phyloP scores from a whole-genome alignment of 2,797 vertebrate genomes.

The Tachyglossus aculeatus region DNA sequence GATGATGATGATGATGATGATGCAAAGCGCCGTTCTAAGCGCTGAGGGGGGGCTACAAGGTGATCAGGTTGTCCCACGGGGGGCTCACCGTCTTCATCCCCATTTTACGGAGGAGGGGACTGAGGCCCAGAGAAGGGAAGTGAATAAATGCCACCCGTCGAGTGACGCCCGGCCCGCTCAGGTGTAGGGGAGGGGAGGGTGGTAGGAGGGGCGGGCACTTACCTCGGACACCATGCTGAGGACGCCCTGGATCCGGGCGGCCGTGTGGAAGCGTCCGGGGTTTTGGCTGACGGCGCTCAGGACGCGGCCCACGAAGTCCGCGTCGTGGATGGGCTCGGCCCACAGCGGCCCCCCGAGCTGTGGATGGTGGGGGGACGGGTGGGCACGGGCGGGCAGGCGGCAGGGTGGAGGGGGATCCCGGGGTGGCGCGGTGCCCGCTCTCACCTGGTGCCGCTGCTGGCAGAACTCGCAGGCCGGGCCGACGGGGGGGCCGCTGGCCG shows the following conservation, averaged over 20 bases:
- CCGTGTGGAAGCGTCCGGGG: constrained; percentile 82
- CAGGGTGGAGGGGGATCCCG: background rate
- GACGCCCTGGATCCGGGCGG: constrained; percentile 85
- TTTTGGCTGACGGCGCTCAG: constrained; percentile 79
- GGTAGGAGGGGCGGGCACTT: background rate
- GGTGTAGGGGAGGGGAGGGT: background rate
- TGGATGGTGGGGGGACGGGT: accelerated
- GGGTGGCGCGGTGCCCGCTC: background rate
- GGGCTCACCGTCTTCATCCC: too few species aligned
- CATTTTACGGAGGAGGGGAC: too few species aligned
- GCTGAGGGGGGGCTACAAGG: too few species aligned
- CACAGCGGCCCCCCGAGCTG: constrained; percentile 89
- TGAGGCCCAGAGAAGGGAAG: too few species aligned
- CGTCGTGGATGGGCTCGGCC: constrained; percentile 87
- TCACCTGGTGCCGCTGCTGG: constrained; percentile 87
- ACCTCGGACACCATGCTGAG: constrained; percentile 90
- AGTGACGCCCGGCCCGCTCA: too few species aligned
- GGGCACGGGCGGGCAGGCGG: accelerated
- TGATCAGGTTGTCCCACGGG: too few species aligned
- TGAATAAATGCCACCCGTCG: too few species aligned
- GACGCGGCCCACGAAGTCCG: constrained; percentile 80
- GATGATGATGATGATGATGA: too few species aligned
- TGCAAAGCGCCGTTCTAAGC: too few species aligned
- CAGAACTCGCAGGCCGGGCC: constrained; percentile 84
- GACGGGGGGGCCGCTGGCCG: constrained; percentile 85